Base-by-base conservation (phyloP, 2,888 invertebrate genomes). In the Himalopsyche anomala region DNA sequence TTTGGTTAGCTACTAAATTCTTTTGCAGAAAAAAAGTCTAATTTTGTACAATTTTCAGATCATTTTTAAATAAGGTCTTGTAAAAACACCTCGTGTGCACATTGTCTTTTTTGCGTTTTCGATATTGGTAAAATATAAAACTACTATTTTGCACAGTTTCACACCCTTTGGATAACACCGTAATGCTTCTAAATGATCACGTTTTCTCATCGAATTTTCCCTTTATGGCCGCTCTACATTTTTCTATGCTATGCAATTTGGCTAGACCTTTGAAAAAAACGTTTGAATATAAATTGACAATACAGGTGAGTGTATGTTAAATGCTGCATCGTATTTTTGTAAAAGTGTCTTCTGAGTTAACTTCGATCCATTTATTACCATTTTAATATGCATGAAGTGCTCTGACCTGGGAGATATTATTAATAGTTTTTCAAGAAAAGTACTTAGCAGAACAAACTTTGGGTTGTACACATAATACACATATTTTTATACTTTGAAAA, bases 231-330 rank as follows among this genome's bases (percentile, higher is more conserved):
- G 62, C 62, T 62, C 62, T 28, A 62, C 62, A 19, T 28, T 62
- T 62, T 62, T 62, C 62, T 62, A 62, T 62, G 62, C 62, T 62
- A n/a, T 28, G 62, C 62, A 62, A 62, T 62, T 62, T 62, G 62
- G 62, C 62, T 62, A 62, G 62, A 62, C 62, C 62, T n/a, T 62
- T 62, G 62, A 62, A 62, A 62, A 28, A 62, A 62, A 19, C 62
- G 62, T 19, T 62, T 62, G 62, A 62, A 62, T 62, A 62, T 62
- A 62, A 62, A 62, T 62, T 62, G 62, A 19, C 62, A 62, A 62
- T 62, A 62, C 62, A 62, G 62, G 62, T 62, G 28, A 19, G 62
- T 62, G 28, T 62, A 62, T 28, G 28, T 62, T 62, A 62, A 62
- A 62, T 62, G 28, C 62, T 62, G 62, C 62, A 19, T 62, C 19